Evolutionary conservation across 1,140 invertebrate genomes (phyloP).

Genomic region (Pinna nobilis): DNA sequence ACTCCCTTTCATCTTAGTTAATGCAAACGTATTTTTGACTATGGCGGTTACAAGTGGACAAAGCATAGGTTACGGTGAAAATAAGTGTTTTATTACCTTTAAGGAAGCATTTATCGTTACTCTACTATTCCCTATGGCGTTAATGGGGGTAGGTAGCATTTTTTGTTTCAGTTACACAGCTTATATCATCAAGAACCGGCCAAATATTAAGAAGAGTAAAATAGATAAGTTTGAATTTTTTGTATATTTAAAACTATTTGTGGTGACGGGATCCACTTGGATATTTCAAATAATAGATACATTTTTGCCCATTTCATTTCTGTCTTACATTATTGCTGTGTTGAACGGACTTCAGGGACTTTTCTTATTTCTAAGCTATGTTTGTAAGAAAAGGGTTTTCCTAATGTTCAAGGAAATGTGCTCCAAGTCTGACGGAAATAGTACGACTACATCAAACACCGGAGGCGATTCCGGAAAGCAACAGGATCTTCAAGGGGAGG

Average conservation of each 20-base stretch:
- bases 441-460: no score
- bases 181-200: neutral
- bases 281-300: constrained; percentile 24
- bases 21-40: constrained; percentile 1
- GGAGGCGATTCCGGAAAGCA: no score
- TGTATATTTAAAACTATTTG: constrained; percentile 27
- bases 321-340: constrained; percentile 20
- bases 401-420: neutral
- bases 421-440: no score
- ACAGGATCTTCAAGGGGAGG: no score
- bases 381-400: constrained; percentile 24
- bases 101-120: neutral
- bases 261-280: constrained; percentile 27
- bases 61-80: constrained; percentile 13
- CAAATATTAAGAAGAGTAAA: neutral
- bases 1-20: constrained; percentile 1
- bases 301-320: constrained; percentile 4
- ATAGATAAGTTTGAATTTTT: neutral
- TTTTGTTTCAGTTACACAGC: neutral
- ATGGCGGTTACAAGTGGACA: neutral
- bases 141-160: constrained; percentile 9
- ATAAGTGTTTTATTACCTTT: constrained; percentile 10
- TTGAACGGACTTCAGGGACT: constrained; percentile 19
- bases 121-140: constrained; percentile 16
- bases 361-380: constrained; percentile 24